These are phyloP conservation scores for Mythimna ferrago DNA, from an alignment of 2,888 invertebrate species.

Conservation along the genomic window DNA sequence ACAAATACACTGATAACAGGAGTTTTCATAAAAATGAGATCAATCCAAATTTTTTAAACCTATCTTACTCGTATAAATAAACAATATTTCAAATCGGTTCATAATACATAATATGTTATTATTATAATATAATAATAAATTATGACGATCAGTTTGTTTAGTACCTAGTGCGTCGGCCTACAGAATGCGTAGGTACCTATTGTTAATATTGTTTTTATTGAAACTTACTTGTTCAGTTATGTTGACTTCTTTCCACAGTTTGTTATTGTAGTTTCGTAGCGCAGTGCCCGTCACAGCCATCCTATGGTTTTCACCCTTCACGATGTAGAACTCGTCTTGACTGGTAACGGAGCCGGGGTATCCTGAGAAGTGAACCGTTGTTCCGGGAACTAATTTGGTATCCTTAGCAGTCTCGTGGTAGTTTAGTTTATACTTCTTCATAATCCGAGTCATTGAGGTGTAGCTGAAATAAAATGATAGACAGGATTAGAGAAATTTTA, in stretches of 20 bases:
- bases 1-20: too few species aligned
- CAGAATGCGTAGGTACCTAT: background rate
- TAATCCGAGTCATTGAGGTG: conserved; percentile 95
- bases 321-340: conserved; percentile 95
- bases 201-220: background rate
- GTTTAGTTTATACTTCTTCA: conserved; percentile 96
- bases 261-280: conserved; percentile 93
- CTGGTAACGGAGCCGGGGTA: conserved; percentile 96
- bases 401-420: conserved; percentile 91
- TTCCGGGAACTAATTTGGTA: conserved; percentile 91
- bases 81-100: background rate
- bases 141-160: conserved; percentile 13
- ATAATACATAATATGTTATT: background rate
- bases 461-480: conserved; percentile 88
- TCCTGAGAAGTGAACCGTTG: conserved; percentile 94
- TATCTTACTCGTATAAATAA: too few species aligned
- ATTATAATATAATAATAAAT: background rate
- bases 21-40: too few species aligned
- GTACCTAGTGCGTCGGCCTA: background rate
- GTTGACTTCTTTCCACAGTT: conserved; percentile 93
- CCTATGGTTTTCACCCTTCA: conserved; percentile 90
- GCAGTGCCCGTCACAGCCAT: conserved; percentile 95
- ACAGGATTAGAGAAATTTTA: background rate
- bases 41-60: too few species aligned
- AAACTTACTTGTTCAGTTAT: conserved; percentile 90